Conservation (phyloP, 2,113 vertebrate genomes). For the Halichoeres trimaculatus region DNA sequence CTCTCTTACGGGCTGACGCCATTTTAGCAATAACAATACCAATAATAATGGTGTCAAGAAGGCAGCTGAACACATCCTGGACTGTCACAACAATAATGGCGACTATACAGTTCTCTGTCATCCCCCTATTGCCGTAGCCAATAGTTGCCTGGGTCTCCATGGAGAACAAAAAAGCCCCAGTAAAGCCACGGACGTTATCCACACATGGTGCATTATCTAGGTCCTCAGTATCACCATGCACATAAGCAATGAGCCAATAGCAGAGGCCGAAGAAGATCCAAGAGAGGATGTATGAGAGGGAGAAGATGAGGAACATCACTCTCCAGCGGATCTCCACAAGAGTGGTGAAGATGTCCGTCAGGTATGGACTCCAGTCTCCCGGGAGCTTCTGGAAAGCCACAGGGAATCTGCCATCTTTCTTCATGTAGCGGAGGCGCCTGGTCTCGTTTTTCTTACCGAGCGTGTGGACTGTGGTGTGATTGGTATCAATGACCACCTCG, state of each 20-base stretch:
- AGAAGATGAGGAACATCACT: conserved; percentile 92
- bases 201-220: conserved; percentile 81
- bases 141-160: conserved; percentile 96
- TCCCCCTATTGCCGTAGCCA: conserved; percentile 90
- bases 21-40: conserved; percentile 93
- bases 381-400: conserved; percentile 90
- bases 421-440: conserved; percentile 79
- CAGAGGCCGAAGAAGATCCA: conserved; percentile 92
- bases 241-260: conserved; percentile 92
- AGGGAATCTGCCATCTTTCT: conserved; percentile 92
- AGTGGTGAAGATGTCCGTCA: conserved; percentile 94
- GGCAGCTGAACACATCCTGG: conserved; percentile 90
- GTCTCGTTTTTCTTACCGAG: conserved; percentile 18
- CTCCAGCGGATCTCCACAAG: conserved; percentile 96
- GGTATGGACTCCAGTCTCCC: conserved; percentile 89
- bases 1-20: conserved; percentile 93
- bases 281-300: conserved; percentile 91
- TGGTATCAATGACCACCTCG: conserved; percentile 55
- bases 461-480: conserved; percentile 47
- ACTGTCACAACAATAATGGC: conserved; percentile 88
- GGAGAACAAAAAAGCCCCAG: conserved; percentile 91
- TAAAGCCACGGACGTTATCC: conserved; percentile 89
- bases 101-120: conserved; percentile 88
- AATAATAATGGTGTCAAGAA: conserved; percentile 93
- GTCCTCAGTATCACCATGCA: conserved; percentile 84